These are phyloP conservation scores for Pristionchus arcanus DNA, from an alignment of 2,888 invertebrate genomes.

Conservation along the genomic window DNA sequence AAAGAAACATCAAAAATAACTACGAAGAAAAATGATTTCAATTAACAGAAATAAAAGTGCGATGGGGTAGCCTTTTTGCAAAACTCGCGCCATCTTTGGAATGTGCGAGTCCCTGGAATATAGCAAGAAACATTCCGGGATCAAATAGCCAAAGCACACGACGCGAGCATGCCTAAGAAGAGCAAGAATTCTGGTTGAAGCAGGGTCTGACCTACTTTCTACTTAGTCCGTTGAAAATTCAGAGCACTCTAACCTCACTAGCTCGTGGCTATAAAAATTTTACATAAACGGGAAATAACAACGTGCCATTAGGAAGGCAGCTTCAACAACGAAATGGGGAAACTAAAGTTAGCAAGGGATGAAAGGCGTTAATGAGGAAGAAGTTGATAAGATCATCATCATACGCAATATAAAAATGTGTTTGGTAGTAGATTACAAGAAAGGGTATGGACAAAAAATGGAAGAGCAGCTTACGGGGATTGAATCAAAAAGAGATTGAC, in stretches of 20 bases:
- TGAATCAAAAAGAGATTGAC: neutral
- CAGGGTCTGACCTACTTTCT: neutral
- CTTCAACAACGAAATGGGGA: conserved; percentile 55
- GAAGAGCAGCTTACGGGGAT: conserved; percentile 29
- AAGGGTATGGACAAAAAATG: neutral
- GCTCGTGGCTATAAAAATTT: conserved; percentile 33
- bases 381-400: conserved; percentile 32
- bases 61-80: neutral
- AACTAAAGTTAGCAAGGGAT: conserved; percentile 4
- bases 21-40: conserved; percentile 24
- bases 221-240: neutral
- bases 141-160: conserved; percentile 2
- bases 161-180: conserved; percentile 40
- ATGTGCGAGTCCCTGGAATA: conserved; percentile 10
- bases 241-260: conserved; percentile 19
- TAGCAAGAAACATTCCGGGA: conserved; percentile 7
- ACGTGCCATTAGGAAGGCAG: conserved; percentile 59
- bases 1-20: conserved; percentile 16
- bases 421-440: neutral
- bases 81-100: neutral
- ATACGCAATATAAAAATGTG: neutral
- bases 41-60: neutral
- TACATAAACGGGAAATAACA: conserved; percentile 44
- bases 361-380: conserved; percentile 40
- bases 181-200: neutral